Percentiles rank a stretch among this genome's conserved stretches.
These are phyloP conservation scores for Rhysida immarginata DNA, from an alignment of 1,140 invertebrate species.

Conservation along the genomic window DNA sequence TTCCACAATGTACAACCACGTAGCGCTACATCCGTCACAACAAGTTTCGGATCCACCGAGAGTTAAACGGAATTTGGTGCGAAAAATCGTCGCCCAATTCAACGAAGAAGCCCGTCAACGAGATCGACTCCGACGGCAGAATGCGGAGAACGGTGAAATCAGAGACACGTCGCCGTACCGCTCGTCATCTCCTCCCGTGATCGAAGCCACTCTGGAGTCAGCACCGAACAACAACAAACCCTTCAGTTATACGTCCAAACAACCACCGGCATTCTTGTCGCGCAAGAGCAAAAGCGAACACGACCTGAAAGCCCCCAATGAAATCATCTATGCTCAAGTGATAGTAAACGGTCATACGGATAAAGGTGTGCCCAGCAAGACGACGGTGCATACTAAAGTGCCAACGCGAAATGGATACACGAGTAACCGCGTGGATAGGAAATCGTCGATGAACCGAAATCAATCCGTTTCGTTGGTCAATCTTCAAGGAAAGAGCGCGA, in stretches of 20 bases:
- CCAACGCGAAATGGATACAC: background rate
- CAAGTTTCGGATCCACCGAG: background rate
- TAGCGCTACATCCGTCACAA: conserved; percentile 3
- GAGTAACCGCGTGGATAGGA: background rate
- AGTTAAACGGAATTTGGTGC: conserved; percentile 2
- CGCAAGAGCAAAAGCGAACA: conserved; percentile 6
- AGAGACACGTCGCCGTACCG: background rate
- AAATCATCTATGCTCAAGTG: conserved; percentile 4
- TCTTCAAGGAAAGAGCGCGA: no score
- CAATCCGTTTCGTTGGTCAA: background rate
- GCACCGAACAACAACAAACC: conserved; percentile 5
- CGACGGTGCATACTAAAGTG: conserved; percentile 7
- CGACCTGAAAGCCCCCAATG: background rate
- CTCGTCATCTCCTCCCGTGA: background rate
- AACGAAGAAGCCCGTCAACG: conserved; percentile 3
- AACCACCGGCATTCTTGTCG: background rate
- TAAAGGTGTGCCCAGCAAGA: background rate
- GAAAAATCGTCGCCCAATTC: conserved; percentile 6
- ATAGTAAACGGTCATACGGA: background rate
- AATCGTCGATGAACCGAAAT: background rate
- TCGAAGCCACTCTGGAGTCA: background rate
- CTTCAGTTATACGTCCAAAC: background rate
- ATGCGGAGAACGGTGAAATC: background rate
- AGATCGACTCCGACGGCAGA: background rate
- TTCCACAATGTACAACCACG: no score